Conservation (phyloP, 53 echinoderm and acorn worm genomes). For the Holothuria scabra region DNA sequence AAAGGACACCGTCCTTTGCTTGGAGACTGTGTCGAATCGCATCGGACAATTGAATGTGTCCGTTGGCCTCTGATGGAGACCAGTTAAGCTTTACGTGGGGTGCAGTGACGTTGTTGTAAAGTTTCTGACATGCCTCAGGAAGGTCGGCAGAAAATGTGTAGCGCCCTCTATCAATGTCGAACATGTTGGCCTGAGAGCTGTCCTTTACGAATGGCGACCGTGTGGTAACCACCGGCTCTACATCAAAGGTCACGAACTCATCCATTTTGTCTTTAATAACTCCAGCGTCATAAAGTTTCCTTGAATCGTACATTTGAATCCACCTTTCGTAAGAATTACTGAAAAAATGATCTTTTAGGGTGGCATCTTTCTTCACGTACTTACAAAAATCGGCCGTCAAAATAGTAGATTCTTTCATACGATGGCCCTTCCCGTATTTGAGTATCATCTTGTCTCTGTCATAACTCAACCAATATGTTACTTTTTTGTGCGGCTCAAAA, state of each 20-base stretch:
- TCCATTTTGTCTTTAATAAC: neutral
- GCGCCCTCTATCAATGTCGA: constrained; percentile 49
- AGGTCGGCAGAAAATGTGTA: constrained; percentile 57
- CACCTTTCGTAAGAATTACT: neutral
- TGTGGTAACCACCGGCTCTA: constrained; percentile 43
- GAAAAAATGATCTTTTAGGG: neutral
- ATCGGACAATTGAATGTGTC: constrained; percentile 23
- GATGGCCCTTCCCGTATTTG: constrained; percentile 63
- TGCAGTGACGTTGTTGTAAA: constrained; percentile 53
- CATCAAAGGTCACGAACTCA: constrained; percentile 50
- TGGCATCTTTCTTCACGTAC: neutral
- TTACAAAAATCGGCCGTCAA: constrained; percentile 36
- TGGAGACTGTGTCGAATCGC: constrained; percentile 62
- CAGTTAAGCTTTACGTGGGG: constrained; percentile 38
- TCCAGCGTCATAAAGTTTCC: neutral
- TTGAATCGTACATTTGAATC: constrained; percentile 2
- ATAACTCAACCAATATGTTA: constrained; percentile 66
- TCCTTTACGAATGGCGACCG: constrained; percentile 50
- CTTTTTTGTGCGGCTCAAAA: neutral
- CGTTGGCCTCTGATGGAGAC: constrained; percentile 11
- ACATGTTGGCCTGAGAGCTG: constrained; percentile 54
- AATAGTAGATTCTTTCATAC: constrained; percentile 59
- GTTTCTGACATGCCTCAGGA: constrained; percentile 46
- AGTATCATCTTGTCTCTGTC: constrained; percentile 58
- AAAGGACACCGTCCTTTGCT: constrained; percentile 40